Conservation (phyloP, 1,140 invertebrate genomes). For the Eubasilissa regina region DNA sequence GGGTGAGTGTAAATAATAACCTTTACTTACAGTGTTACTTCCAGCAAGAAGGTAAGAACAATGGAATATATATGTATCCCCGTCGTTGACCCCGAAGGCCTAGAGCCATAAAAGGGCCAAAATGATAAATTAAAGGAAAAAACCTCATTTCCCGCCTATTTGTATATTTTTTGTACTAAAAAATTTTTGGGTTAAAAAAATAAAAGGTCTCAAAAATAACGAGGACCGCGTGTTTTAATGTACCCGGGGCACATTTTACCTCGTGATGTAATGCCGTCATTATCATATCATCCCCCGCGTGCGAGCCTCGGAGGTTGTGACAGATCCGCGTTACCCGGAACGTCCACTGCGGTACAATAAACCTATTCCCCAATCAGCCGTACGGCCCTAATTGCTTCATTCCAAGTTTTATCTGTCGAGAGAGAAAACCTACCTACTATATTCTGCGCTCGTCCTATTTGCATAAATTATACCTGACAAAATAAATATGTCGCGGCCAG, state of each 20-base stretch:
- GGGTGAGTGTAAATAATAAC: too few species aligned
- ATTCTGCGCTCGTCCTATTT: too few species aligned
- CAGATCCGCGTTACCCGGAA: background rate
- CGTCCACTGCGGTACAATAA: background rate
- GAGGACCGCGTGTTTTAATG: background rate
- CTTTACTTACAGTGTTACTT: too few species aligned
- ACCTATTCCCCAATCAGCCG: constrained; percentile 10
- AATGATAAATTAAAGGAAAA: constrained; percentile 33
- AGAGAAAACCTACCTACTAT: background rate
- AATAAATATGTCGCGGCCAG: too few species aligned
- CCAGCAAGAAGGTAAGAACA: too few species aligned
- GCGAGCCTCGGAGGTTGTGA: constrained; percentile 3
- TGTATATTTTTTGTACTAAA: constrained; percentile 7
- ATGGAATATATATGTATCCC: background rate
- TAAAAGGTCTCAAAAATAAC: too few species aligned
- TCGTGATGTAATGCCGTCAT: constrained; percentile 28
- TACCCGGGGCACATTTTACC: constrained; percentile 6
- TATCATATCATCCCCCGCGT: constrained; percentile 6
- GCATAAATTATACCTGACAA: too few species aligned
- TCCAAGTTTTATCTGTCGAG: constrained; percentile 1
- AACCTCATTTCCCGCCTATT: constrained; percentile 29
- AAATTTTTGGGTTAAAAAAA: background rate
- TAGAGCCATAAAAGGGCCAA: background rate
- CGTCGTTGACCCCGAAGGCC: background rate
- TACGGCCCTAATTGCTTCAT: background rate